A percentile compares a stretch with the other conserved stretches of the same genome.
Evolutionary conservation across 2,888 invertebrate species (phyloP).

Genomic region (Agrenia bidenticulata): DNA sequence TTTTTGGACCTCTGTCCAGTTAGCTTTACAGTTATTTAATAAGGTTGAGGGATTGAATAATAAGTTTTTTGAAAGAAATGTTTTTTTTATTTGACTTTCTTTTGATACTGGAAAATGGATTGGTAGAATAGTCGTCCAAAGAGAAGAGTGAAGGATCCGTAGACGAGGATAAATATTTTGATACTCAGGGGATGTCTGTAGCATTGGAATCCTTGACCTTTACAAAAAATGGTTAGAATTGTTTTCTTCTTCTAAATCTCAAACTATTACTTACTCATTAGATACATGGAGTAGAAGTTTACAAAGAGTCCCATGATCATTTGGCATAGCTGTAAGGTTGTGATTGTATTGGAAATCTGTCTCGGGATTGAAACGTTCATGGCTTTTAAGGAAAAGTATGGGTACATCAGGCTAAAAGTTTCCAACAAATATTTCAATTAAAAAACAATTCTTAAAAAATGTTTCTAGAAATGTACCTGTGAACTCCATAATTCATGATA

Average conservation of each 20-base stretch:
- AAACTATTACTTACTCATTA: slow-evolving; percentile 18
- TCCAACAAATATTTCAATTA: too few species aligned
- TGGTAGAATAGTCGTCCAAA: slow-evolving; percentile 37
- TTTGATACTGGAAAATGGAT: too few species aligned
- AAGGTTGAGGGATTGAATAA: too few species aligned
- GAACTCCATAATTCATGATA: slow-evolving; percentile 44
- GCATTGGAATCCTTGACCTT: slow-evolving; percentile 26
- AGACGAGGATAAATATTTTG: slow-evolving; percentile 39
- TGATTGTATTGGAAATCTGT: slow-evolving; percentile 74
- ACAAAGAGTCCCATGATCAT: slow-evolving; percentile 91
- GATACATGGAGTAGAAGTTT: slow-evolving; percentile 72
- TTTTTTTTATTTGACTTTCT: too few species aligned
- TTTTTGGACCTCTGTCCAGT: too few species aligned
- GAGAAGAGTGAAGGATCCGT: slow-evolving; percentile 43
- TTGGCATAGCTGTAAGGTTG: slow-evolving; percentile 83
- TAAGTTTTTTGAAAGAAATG: too few species aligned
- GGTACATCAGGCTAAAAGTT: slow-evolving; percentile 35
- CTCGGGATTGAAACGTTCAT: slow-evolving; percentile 38
- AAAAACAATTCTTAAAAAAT: too few species aligned
- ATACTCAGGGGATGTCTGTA: slow-evolving; percentile 41
- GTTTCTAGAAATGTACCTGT: slow-evolving; percentile 22
- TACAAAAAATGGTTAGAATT: background rate
- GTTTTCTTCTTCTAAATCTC: too few species aligned
- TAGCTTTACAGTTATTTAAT: too few species aligned
- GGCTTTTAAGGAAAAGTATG: slow-evolving; percentile 40